Evolutionary conservation across 2,113 vertebrate species (phyloP), one percentile per base, ranked within the genome.

Genomic region (Dissostichus mawsoni): DNA sequence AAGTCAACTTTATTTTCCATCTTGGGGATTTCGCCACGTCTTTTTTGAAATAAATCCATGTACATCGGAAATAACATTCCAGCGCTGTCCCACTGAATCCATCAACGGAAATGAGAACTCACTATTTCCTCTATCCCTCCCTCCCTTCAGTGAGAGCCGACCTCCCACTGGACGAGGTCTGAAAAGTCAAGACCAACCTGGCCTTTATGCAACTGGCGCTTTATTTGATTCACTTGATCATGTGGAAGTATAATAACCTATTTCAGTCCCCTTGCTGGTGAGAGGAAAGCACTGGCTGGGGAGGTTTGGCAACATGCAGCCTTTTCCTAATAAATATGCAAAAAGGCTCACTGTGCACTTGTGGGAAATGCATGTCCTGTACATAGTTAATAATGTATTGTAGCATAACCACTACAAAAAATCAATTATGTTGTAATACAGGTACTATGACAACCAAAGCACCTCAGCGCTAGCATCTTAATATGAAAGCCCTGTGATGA

Each of bases 101-200:
- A 92, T 87, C 63, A 74, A 76, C 61, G 68, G 82, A 82, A 83
- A 81, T 77, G 75, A 85, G 76, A 75, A 72, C 45, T 80, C 77
- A 50, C 76, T 52, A 57, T 56, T 80, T 66, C 69, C 41, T 72
- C 51, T 16, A 17, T 48, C 61, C 45, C 57, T 47, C 74, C 67
- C 71, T 78, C 80, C 52, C 7, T 36, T 52, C 74, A 75, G 29
- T 72, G 59, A 78, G 63, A 80, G 55, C 20, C 5, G 7, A 29
- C 44, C 44, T 87, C 91, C 69, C 81, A 23, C 20, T 44, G 51
- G 82, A 67, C 74, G 89, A 89, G 80, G 73, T 83, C 89, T 91
- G 57, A 71, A 83, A 41, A 82, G 71, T 44, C 65, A 65, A 66
- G 69, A 62, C 10, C 2, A 74, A 78, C 78, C 48, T 53, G 72